Percentiles rank a stretch among this genome's conserved stretches.
phyloP scores from a whole-genome alignment of 2,797 vertebrate species.

The Sebastolobus altivelis region DNA sequence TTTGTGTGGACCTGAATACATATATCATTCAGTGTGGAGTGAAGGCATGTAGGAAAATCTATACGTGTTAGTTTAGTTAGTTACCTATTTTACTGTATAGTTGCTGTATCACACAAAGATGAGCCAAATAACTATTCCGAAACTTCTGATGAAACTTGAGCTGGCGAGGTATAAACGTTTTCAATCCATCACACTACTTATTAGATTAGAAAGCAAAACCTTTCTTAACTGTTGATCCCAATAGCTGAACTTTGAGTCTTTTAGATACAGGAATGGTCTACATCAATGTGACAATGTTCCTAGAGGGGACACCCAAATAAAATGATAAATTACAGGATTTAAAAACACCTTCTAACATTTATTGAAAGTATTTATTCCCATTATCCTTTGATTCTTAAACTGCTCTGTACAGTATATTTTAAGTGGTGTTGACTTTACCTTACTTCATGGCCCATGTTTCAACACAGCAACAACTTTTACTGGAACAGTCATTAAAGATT shows the following conservation, averaged over 20 bases:
- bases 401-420: background rate
- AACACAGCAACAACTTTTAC: conserved; percentile 68
- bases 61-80: background rate
- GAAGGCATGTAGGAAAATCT: background rate
- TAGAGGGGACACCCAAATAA: background rate
- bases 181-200: background rate
- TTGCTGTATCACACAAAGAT: background rate
- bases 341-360: conserved; percentile 2
- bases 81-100: background rate
- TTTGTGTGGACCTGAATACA: background rate
- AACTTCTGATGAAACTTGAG: background rate
- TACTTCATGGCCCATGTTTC: conserved; percentile 54
- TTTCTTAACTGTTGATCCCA: background rate
- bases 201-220: background rate
- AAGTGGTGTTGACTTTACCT: conserved; percentile 42
- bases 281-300: background rate
- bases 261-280: background rate
- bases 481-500: conserved; percentile 79
- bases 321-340: background rate
- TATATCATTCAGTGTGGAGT: background rate
- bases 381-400: conserved; percentile 8
- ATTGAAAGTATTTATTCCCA: background rate
- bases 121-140: background rate
- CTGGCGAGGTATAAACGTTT: background rate
- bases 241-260: background rate